These are phyloP conservation scores for Sebastes iracundus DNA, from an alignment of 2,797 vertebrate genomes.

Conservation along the genomic window DNA sequence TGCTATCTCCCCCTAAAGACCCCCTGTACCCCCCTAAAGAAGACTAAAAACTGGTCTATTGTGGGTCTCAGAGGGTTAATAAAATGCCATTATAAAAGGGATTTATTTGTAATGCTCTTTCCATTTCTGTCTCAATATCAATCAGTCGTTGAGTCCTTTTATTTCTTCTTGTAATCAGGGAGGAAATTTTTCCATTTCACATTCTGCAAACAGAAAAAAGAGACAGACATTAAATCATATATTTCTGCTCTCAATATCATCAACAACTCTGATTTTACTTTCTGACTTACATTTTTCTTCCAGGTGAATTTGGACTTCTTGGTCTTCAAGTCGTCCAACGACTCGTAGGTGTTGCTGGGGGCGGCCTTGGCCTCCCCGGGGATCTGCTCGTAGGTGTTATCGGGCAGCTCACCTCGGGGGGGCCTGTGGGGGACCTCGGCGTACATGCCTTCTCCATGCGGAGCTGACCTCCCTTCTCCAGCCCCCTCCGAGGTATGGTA, in stretches of 20 bases:
- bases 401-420: not conserved
- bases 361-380: not conserved
- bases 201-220: slow-evolving; percentile 72
- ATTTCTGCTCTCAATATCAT: not conserved
- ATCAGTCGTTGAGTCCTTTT: slow-evolving; percentile 16
- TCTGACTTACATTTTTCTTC: slow-evolving; percentile 72
- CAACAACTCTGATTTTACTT: accelerated
- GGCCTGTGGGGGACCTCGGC: slow-evolving; percentile 49
- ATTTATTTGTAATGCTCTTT: not conserved
- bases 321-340: slow-evolving; percentile 58
- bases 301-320: slow-evolving; percentile 58
- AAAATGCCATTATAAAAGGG: not conserved
- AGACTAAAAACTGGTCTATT: too few relatives aligned
- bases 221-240: not conserved
- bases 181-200: slow-evolving; percentile 81
- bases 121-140: not conserved
- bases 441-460: slow-evolving; percentile 32
- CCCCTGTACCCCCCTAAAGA: too few relatives aligned
- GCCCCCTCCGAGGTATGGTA: slow-evolving; percentile 46
- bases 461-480: not conserved
- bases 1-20: too few relatives aligned
- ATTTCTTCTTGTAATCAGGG: slow-evolving; percentile 81
- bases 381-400: slow-evolving; percentile 67
- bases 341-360: slow-evolving; percentile 64
- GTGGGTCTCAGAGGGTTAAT: not conserved